Base-by-base conservation (phyloP, 2,888 invertebrate genomes). In the Cepaea hortensis region DNA sequence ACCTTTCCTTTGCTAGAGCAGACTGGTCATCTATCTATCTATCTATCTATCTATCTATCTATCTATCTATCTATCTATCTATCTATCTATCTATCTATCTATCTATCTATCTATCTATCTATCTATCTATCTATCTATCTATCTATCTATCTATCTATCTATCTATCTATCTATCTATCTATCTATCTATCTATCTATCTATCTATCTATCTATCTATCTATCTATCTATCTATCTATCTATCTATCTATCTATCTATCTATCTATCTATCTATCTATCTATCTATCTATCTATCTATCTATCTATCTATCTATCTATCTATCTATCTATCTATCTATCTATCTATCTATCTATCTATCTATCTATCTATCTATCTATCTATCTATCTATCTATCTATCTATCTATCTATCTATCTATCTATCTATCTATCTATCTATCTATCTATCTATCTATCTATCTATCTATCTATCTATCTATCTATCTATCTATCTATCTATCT, bases 51-150 rank as follows among this genome's bases (percentile, higher is more conserved):
- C 61, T 50, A 81, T 48, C 70, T 68, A 4, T 68, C 50, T 48
- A 20, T 81, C 1, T 46, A 62, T 72, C 72, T 72, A 72, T 68
- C 77, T 77, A n/a, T 77, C 77, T 77, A n/a, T 77, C 77, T 72
- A 23, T 72, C 77, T 77, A n/a, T 55, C 55, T 55, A n/a, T 77
- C 77, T 77, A n/a, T 77, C 77, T 77, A n/a, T 77, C 77, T 77
- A n/a, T 77, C 77, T 72, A 23, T 55, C 55, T 55, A 9, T 55
- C 55, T 72, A 23, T 72, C 70, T 75, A 15, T 75, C 75, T 75
- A 15, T 75, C 75, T 75, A 15, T 75, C 75, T 75, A 15, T 75
- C 75, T 75, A 15, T 75, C 75, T 75, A 15, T 75, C 75, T 75
- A 15, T 75, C 50, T 50, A 48, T 75, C 48, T 75, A 48, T 75